A percentile compares a stretch with the other conserved stretches of the same genome.
phyloP scores from a whole-genome alignment of 2,888 invertebrate species.

The Oscheius sp. region DNA sequence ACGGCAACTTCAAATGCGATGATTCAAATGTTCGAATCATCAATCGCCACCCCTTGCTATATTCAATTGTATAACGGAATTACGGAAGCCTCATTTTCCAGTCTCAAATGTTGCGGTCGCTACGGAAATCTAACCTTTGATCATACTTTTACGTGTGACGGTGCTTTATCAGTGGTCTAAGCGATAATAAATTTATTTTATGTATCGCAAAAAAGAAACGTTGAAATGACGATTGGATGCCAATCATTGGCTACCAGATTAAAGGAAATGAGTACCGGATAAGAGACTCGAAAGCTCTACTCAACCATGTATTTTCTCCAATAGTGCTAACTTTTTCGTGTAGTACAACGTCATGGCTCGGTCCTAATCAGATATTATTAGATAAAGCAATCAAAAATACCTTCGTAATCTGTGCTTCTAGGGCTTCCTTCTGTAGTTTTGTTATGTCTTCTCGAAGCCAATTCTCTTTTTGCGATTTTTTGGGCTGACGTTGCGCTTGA shows the following conservation, averaged over 20 bases:
- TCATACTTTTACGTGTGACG: background rate
- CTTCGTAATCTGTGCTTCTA: conserved; percentile 6
- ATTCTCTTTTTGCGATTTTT: no score
- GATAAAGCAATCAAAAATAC: background rate
- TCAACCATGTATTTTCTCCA: no score
- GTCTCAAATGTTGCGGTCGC: conserved; percentile 1
- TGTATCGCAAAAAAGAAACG: no score
- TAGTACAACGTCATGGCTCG: background rate
- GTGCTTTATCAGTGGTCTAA: conserved; percentile 9
- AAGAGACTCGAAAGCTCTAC: no score
- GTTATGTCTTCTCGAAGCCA: no score
- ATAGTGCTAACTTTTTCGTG: background rate
- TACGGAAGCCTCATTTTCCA: background rate
- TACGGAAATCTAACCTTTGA: conserved; percentile 8
- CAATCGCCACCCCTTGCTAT: conserved; percentile 29
- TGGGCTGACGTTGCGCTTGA: no score
- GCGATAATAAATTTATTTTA: no score
- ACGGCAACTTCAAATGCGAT: conserved; percentile 25
- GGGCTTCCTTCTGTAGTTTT: background rate
- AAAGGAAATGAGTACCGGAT: no score
- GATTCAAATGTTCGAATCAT: conserved; percentile 14
- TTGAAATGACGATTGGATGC: no score
- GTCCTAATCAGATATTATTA: background rate
- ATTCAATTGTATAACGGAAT: conserved; percentile 17
- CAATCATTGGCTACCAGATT: no score